phyloP scores from a whole-genome alignment of 2,113 vertebrate species.

The Alectura lathami region DNA sequence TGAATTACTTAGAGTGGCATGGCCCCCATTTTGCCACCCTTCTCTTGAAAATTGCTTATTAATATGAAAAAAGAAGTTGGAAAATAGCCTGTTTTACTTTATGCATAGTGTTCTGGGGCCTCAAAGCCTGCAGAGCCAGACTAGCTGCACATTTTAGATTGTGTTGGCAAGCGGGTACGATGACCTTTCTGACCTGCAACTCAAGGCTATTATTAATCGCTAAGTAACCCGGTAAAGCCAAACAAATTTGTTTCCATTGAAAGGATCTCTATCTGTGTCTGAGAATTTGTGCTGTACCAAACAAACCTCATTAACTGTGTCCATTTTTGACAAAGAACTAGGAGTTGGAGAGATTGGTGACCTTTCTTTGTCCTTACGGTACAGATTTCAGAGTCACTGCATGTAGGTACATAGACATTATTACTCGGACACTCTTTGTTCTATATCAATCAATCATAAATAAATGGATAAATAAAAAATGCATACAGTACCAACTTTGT shows the following conservation, averaged over 20 bases:
- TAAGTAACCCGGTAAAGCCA: conserved; percentile 94
- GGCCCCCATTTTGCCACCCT: conserved; percentile 84
- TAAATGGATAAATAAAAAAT: conserved; percentile 22
- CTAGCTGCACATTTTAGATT: conserved; percentile 74
- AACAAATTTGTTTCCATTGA: conserved; percentile 98
- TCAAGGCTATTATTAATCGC: conserved; percentile 94
- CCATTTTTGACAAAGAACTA: conserved; percentile 87
- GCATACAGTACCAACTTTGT: neutral
- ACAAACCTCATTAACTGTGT: conserved; percentile 96
- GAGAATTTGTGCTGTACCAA: conserved; percentile 91
- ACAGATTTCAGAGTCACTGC: conserved; percentile 72
- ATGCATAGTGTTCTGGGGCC: conserved; percentile 69
- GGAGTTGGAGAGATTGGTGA: conserved; percentile 79
- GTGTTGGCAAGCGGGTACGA: conserved; percentile 66
- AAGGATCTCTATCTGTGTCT: conserved; percentile 96
- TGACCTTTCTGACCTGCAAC: conserved; percentile 89
- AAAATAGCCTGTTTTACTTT: conserved; percentile 79
- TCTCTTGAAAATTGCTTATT: conserved; percentile 90
- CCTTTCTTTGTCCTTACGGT: conserved; percentile 86
- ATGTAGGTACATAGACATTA: conserved; percentile 64
- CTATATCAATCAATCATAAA: conserved; percentile 34
- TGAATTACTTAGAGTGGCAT: conserved; percentile 90
- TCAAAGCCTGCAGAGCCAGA: conserved; percentile 39
- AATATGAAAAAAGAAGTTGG: conserved; percentile 85
- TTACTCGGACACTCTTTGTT: conserved; percentile 56